Evolutionary conservation across 2,888 invertebrate genomes (phyloP).

Genomic region (Ypsolopha sequella): DNA sequence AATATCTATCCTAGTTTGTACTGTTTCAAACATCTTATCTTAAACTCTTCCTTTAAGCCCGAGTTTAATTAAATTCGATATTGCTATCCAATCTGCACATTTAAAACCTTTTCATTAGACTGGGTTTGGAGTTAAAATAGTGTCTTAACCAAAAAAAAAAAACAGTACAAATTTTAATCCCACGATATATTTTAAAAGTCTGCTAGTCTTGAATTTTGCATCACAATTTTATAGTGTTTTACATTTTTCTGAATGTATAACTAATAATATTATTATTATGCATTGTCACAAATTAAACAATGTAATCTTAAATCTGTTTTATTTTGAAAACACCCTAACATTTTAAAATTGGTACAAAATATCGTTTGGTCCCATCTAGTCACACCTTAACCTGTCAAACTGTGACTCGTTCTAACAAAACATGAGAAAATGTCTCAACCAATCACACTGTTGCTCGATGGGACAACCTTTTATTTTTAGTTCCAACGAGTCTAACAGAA

Average conservation of each 20-base stretch:
- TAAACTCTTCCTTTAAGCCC: neutral
- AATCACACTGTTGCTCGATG: no score
- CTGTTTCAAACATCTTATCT: neutral
- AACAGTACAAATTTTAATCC: slow-evolving; percentile 1
- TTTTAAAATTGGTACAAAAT: no score
- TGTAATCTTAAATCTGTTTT: slow-evolving; percentile 47
- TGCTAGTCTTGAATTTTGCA: slow-evolving; percentile 14
- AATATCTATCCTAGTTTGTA: neutral
- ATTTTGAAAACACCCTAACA: slow-evolving; percentile 7
- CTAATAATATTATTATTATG: slow-evolving; percentile 38
- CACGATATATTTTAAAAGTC: neutral
- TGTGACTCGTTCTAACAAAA: no score
- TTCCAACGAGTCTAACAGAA: no score
- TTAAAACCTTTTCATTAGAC: no score
- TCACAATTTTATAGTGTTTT: slow-evolving; percentile 45
- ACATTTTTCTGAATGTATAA: slow-evolving; percentile 30
- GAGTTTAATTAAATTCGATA: neutral
- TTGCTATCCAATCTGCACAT: no score
- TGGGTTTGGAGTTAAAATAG: no score
- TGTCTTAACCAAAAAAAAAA: neutral
- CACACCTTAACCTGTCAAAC: no score
- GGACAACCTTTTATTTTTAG: no score
- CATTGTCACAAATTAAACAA: slow-evolving; percentile 66
- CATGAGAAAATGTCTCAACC: no score
- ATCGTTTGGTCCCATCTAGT: no score